Evolutionary conservation across 2,797 vertebrate species (phyloP).

Genomic region (Pagetopsis macropterus): DNA sequence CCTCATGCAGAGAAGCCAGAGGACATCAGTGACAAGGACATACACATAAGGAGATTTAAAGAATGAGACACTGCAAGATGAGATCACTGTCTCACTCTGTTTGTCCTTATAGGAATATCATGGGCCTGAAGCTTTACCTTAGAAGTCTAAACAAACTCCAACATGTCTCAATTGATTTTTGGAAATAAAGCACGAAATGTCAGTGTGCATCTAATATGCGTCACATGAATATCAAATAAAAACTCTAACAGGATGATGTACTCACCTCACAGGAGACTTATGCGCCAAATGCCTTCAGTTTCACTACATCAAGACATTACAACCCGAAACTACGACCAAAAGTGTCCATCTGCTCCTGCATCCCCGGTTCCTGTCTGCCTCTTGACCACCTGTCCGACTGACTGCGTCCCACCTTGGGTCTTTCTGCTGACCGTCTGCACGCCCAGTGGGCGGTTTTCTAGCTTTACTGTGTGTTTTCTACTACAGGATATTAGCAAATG

Average conservation of each 20-base stretch:
- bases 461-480: conserved; percentile 27
- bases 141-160: not conserved
- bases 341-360: not conserved
- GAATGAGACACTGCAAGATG: conserved; percentile 1
- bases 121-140: not conserved
- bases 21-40: not conserved
- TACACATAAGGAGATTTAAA: not conserved
- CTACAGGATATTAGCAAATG: not conserved
- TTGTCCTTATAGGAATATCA: not conserved
- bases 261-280: conserved; percentile 54
- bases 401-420: conserved; percentile 25
- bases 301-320: not conserved
- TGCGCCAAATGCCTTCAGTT: conserved; percentile 12
- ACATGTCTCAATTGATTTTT: not conserved
- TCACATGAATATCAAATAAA: not conserved
- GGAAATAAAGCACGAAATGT: not conserved
- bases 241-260: not conserved
- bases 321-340: conserved; percentile 6
- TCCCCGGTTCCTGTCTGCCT: not conserved
- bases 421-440: conserved; percentile 17
- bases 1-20: not conserved
- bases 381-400: conserved; percentile 41
- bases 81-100: not conserved
- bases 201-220: not conserved
- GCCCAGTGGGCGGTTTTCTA: conserved; percentile 42